Evolutionary conservation across 1,140 invertebrate species (phyloP).

Genomic region (Tribolium castaneum): DNA sequence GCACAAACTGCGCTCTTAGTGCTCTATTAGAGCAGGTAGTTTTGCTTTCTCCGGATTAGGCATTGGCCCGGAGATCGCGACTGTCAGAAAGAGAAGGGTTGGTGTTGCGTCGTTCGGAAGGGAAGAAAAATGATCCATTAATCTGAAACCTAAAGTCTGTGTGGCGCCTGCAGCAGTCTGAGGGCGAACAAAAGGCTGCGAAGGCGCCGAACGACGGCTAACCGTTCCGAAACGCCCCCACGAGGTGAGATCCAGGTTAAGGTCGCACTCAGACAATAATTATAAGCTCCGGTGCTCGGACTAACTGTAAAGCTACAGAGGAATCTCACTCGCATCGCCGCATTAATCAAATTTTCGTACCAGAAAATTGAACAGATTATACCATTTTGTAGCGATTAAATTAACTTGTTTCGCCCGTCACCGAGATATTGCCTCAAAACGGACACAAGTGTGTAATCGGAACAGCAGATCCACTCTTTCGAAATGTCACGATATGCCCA

Average conservation of each 20-base stretch:
- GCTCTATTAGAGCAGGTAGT: conserved; percentile 25
- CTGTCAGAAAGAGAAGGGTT: conserved; percentile 41
- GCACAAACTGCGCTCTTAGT: conserved; percentile 23
- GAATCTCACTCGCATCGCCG: not conserved
- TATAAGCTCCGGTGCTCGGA: conserved; percentile 2
- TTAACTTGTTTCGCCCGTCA: not conserved
- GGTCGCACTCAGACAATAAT: conserved; percentile 14
- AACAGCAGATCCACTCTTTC: not conserved
- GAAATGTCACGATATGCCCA: not conserved
- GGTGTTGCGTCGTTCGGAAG: conserved; percentile 43
- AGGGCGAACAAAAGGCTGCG: conserved; percentile 55
- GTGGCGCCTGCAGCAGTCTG: conserved; percentile 65
- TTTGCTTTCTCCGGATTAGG: conserved; percentile 33
- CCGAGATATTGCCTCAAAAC: not conserved
- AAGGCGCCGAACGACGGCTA: conserved; percentile 53
- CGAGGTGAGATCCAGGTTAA: conserved; percentile 44
- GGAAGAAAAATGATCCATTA: conserved; percentile 70
- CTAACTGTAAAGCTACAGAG: not conserved
- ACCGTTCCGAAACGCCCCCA: conserved; percentile 30
- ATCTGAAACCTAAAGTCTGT: conserved; percentile 70
- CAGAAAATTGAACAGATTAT: not conserved
- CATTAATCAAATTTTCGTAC: not conserved
- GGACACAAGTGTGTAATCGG: conserved; percentile 7
- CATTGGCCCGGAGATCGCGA: conserved; percentile 5
- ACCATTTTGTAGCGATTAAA: not conserved